Base-by-base conservation (phyloP, 1,140 invertebrate species). In the Globodera rostochiensis region DNA sequence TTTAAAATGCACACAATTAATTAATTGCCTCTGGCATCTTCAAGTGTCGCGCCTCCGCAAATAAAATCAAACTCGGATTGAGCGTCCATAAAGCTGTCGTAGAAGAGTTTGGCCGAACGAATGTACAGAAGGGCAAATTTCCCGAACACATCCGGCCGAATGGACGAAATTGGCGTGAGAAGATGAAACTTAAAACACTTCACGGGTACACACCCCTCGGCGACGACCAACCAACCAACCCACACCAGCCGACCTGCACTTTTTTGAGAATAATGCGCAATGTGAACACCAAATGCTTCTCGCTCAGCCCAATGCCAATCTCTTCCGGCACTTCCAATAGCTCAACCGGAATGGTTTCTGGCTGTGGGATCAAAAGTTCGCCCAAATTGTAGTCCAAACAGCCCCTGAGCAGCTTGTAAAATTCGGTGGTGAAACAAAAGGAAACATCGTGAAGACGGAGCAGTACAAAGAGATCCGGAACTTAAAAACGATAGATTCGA, bases 341-440 rank as follows among this genome's bases (percentile, higher is more conserved):
- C 71, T 81, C 84, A 25, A 83, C 82, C 80, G 84, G 83, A 81
- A 85, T 84, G 36, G 83, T 85, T 45, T 85, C 50, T 91, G 91
- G 85, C 88, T 84, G 79, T 45, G 95, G 94, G 80, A 94, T 94
- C 15, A 96, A 91, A 81, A 93, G 93, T 90, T 99, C 96, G 19
- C 95, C 96, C 67, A 98, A 93, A 91, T 99, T 98, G 89, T 95
- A 94, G 0, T 93, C 93, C 1, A 99, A 91, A 36, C 98, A 91
- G 45, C 95, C 96, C 73, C 94, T 92, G 25, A 98, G 93, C 11
- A 98, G 90, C 90, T 94, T 93, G 90, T 97, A 98, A 89, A 97
- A 95, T 19, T 93, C 91, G 25, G 94, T 92, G 91, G 96, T 94
- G 36, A 98, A 88, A n/a, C 93, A 92, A 79, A 93, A 93, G 87